Evolutionary conservation across 64 coral and sea anemone species (phyloP).

Genomic region (Montipora sp.): DNA sequence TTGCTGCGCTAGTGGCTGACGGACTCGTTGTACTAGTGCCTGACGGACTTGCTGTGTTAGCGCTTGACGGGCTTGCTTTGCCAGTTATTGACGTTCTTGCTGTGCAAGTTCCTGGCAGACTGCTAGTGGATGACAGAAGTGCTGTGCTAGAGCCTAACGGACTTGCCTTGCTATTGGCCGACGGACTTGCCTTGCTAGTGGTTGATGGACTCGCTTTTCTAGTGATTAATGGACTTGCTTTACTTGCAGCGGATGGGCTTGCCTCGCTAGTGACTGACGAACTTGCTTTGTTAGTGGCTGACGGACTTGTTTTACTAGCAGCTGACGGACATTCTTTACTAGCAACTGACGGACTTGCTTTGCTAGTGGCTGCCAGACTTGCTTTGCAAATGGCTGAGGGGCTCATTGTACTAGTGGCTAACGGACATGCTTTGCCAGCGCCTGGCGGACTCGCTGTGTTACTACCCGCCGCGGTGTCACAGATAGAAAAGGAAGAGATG

Average conservation of each 20-base stretch:
- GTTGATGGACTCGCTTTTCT: background rate
- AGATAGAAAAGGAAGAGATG: conserved; percentile 23
- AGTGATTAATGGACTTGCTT: background rate
- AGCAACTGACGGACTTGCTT: conserved; percentile 3
- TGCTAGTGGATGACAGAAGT: background rate
- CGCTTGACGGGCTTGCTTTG: background rate
- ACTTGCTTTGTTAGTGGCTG: background rate
- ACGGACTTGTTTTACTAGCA: no score
- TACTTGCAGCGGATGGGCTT: conserved; percentile 7
- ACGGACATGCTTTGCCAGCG: conserved; percentile 2
- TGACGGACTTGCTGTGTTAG: background rate
- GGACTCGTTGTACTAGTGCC: background rate
- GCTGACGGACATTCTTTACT: no score
- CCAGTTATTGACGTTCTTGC: background rate
- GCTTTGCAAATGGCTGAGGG: background rate
- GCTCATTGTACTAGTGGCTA: background rate
- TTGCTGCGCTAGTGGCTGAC: conserved; percentile 13
- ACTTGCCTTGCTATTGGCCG: background rate
- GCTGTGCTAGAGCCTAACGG: background rate
- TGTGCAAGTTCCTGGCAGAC: background rate
- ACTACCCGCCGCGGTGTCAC: background rate
- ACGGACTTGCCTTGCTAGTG: conserved; percentile 3
- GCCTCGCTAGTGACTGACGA: background rate
- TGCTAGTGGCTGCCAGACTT: background rate
- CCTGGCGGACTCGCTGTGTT: background rate